Percentiles rank a stretch among this genome's conserved stretches.
Evolutionary conservation across 2,113 vertebrate species (phyloP).

Genomic region (Copsychus sechellarum): DNA sequence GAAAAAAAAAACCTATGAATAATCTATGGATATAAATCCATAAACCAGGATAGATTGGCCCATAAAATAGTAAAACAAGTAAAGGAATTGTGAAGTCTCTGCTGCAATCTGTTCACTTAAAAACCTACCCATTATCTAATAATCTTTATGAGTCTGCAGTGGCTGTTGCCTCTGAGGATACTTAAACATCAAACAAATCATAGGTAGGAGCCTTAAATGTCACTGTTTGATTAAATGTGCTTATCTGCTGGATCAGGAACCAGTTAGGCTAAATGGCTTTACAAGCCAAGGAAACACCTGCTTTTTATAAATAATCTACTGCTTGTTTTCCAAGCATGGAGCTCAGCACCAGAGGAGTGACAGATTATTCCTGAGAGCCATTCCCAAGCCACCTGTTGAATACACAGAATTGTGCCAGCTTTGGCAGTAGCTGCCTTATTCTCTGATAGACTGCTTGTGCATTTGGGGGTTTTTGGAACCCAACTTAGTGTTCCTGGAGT

Average conservation of each 20-base stretch:
- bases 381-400: background rate
- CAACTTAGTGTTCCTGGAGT: background rate
- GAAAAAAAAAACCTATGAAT: background rate
- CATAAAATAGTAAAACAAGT: conserved; percentile 23
- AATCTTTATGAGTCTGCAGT: conserved; percentile 69
- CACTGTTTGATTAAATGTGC: conserved; percentile 67
- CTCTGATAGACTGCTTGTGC: background rate
- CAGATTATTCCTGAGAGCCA: conserved; percentile 20
- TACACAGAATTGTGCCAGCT: background rate
- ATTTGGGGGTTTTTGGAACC: background rate
- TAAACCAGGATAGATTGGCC: background rate
- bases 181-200: conserved; percentile 77
- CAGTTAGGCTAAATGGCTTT: conserved; percentile 71
- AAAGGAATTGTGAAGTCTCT: background rate
- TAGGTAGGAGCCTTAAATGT: conserved; percentile 64
- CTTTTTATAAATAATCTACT: conserved; percentile 66
- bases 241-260: conserved; percentile 76
- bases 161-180: conserved; percentile 67
- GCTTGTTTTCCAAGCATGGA: conserved; percentile 64
- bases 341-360: background rate
- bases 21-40: conserved; percentile 5
- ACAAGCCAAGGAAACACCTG: conserved; percentile 78
- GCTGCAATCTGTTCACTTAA: conserved; percentile 49
- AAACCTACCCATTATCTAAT: conserved; percentile 61
- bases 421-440: background rate